These are phyloP conservation scores for Acanthisitta chloris DNA, from an alignment of 2,113 vertebrate species.

Conservation along the genomic window DNA sequence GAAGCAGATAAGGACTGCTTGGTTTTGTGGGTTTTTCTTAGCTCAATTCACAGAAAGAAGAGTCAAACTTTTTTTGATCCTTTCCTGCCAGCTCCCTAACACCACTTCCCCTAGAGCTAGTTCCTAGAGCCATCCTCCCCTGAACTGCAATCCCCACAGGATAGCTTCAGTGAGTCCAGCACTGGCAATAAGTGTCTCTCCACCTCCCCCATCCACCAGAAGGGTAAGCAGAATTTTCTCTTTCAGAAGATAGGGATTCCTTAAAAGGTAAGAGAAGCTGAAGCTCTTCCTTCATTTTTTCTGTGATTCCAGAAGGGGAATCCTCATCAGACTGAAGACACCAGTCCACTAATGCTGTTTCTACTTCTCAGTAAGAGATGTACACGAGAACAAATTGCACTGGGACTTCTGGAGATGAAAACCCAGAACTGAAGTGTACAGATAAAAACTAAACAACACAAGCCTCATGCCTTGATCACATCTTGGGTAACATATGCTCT, in stretches of 20 bases:
- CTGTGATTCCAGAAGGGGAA: background rate
- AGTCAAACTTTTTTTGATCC: background rate
- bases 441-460: background rate
- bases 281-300: background rate
- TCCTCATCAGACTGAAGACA: background rate
- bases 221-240: background rate
- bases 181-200: background rate
- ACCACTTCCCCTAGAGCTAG: background rate
- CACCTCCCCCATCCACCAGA: background rate
- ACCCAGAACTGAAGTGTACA: background rate
- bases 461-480: background rate
- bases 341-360: background rate
- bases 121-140: background rate
- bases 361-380: background rate
- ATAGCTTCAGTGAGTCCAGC: background rate
- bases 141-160: background rate
- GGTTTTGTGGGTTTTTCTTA: background rate
- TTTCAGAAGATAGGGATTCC: background rate
- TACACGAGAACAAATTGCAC: background rate
- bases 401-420: background rate
- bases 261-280: background rate
- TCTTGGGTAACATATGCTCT: slow-evolving; percentile 38
- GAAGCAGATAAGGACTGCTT: background rate
- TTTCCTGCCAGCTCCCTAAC: background rate
- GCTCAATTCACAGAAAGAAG: background rate